A percentile compares a stretch with the other conserved stretches of the same genome.
Evolutionary conservation across 2,888 invertebrate genomes (phyloP).

Genomic region (Geophilus truncorum): DNA sequence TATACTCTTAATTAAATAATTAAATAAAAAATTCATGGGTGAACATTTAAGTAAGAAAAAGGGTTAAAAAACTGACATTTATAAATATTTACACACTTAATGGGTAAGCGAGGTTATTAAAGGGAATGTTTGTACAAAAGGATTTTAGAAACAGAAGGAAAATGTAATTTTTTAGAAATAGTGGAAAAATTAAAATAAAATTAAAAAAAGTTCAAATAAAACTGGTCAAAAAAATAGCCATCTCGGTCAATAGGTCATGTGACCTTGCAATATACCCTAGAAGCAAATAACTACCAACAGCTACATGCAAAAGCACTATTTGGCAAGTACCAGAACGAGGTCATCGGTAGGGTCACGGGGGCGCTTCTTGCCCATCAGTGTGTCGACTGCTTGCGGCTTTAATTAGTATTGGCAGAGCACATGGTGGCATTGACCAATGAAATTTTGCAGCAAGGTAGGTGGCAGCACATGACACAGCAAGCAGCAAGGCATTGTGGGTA

Average conservation of each 20-base stretch:
- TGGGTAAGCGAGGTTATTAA: slow-evolving; percentile 1
- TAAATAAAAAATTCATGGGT: not conserved
- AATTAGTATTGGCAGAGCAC: slow-evolving; percentile 49
- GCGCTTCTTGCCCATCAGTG: slow-evolving; percentile 87
- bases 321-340: slow-evolving; percentile 84
- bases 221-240: slow-evolving; percentile 8
- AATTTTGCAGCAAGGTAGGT: slow-evolving; percentile 46
- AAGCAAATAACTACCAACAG: slow-evolving; percentile 42
- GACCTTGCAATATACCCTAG: slow-evolving; percentile 47
- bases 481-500: slow-evolving; percentile 51
- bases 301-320: slow-evolving; percentile 48
- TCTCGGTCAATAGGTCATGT: slow-evolving; percentile 43
- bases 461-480: slow-evolving; percentile 52
- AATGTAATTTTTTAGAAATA: slow-evolving; percentile 2
- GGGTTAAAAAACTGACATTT: not conserved
- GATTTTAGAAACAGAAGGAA: not conserved
- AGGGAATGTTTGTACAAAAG: not conserved
- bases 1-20: not conserved
- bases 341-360: slow-evolving; percentile 79
- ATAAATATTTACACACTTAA: not conserved
- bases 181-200: not conserved
- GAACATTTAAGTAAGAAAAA: not conserved
- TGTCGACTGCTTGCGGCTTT: slow-evolving; percentile 50
- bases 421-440: slow-evolving; percentile 47
- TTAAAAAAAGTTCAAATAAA: not conserved